Evolutionary conservation across 1,140 invertebrate genomes (phyloP), one percentile per base, ranked within the genome.

Genomic region (Drosophila sproati): DNA sequence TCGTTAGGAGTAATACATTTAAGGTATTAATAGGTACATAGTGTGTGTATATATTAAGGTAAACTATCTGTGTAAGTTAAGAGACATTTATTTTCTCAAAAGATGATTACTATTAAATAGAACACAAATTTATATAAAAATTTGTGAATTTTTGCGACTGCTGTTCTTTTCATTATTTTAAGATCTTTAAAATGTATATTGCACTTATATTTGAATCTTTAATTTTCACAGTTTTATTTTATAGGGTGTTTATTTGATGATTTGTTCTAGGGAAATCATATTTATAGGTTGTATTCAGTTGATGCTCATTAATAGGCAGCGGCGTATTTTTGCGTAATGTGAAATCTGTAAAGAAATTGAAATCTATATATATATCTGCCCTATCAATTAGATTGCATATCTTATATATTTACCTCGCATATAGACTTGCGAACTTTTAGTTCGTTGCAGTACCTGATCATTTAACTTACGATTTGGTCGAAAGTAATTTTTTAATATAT

Each of bases 401-500:
- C n/a, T 43, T 43, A 43, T 34, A 5, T 8, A 56, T 34, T 57
- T 47, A 60, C 63, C 55, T 28, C 55, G 31, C 8, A 59, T 28
- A 12, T 47, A 50, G 2, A 31, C 32, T 34, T 74, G 64, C 0
- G 75, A 60, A 39, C 59, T 76, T 32, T 56, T 72, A 2, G 56
- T 67, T n/a, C 56, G 37, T 12, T 73, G 43, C 6, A 50, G 3
- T 12, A 37, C 4, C n/a, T 60, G 69, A 37, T 61, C 57, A n/a
- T 12, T 52, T n/a, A 43, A 56, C 7, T 63, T 80, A 10, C 81
- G 81, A 66, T 56, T 77, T 47, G 77, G 52, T 1, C 81, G 77
- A 50, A 83, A 85, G 10, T 83, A 83, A 32, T 83, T 83, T 29
- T 85, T 73, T 1, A 85, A 47, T 48, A 83, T 69, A 50, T 80